These are phyloP conservation scores for Anas acuta DNA, from an alignment of 2,797 vertebrate species.

Conservation along the genomic window DNA sequence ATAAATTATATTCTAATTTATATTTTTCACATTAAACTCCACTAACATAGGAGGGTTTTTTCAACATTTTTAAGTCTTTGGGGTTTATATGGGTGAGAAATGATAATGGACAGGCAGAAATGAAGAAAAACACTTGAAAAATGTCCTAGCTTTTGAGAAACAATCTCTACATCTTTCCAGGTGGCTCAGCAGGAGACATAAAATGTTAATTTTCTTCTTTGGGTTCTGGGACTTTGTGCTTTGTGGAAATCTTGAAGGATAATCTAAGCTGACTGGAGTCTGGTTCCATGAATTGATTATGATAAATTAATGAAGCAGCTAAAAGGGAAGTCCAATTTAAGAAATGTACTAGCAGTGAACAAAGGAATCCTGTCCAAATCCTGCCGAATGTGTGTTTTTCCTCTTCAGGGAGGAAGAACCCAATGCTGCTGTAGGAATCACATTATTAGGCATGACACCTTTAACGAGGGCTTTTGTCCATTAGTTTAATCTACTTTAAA, in stretches of 20 bases:
- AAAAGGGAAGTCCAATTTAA: not conserved
- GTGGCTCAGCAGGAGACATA: not conserved
- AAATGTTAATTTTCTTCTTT: conserved; percentile 34
- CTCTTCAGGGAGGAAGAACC: not conserved
- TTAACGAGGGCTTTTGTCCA: not conserved
- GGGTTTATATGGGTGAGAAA: not conserved
- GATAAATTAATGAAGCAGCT: conserved; percentile 27
- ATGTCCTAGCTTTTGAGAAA: not conserved
- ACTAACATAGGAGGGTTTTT: not conserved
- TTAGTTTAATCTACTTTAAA: conserved; percentile 3
- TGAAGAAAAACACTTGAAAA: not conserved
- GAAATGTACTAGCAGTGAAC: not conserved
- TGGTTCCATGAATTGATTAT: not conserved
- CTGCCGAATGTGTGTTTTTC: not conserved
- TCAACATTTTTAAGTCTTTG: not conserved
- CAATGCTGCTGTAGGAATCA: not conserved
- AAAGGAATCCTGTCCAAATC: not conserved
- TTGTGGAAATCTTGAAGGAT: not conserved
- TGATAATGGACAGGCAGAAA: not conserved
- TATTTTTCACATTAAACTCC: not conserved
- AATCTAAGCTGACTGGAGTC: not conserved
- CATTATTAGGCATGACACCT: not conserved
- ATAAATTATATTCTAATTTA: too few species aligned
- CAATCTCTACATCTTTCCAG: not conserved
- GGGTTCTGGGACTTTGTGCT: conserved; percentile 26